A percentile compares a stretch with the other conserved stretches of the same genome.
These are phyloP conservation scores for Ericerus pela DNA, from an alignment of 1,140 invertebrate genomes.

Conservation along the genomic window DNA sequence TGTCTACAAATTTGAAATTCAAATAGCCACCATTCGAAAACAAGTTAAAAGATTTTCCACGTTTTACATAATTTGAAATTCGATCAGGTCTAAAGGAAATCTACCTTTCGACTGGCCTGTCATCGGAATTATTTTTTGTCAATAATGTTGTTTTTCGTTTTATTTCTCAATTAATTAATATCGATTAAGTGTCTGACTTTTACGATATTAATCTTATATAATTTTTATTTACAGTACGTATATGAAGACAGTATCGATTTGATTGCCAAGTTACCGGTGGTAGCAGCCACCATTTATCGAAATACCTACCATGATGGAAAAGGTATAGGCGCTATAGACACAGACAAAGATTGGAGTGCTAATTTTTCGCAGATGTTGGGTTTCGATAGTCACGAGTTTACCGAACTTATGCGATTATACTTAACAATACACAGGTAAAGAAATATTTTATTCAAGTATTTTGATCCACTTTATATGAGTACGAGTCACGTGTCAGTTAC, in stretches of 20 bases:
- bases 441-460: too few relatives aligned
- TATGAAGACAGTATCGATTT: conserved; percentile 94
- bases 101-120: too few relatives aligned
- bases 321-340: conserved; percentile 72
- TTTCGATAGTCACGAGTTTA: conserved; percentile 60
- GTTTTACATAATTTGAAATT: too few relatives aligned
- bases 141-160: too few relatives aligned
- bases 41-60: too few relatives aligned
- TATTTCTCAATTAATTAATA: too few relatives aligned
- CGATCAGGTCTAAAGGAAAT: too few relatives aligned
- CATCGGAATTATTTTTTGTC: too few relatives aligned
- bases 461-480: too few relatives aligned
- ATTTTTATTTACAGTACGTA: conserved; percentile 35
- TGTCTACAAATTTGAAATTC: too few relatives aligned
- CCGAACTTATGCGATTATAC: conserved; percentile 86
- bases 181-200: conserved; percentile 19
- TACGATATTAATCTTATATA: conserved; percentile 7
- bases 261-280: conserved; percentile 86
- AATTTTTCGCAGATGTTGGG: conserved; percentile 90
- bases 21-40: too few relatives aligned
- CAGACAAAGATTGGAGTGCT: conserved; percentile 80
- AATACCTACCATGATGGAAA: conserved; percentile 75
- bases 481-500: too few relatives aligned
- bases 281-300: conserved; percentile 88
- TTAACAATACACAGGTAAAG: conserved; percentile 81